Evolutionary conservation across 2,113 vertebrate species (phyloP), one percentile per base, ranked within the genome.

Genomic region (Eidolon helvum): DNA sequence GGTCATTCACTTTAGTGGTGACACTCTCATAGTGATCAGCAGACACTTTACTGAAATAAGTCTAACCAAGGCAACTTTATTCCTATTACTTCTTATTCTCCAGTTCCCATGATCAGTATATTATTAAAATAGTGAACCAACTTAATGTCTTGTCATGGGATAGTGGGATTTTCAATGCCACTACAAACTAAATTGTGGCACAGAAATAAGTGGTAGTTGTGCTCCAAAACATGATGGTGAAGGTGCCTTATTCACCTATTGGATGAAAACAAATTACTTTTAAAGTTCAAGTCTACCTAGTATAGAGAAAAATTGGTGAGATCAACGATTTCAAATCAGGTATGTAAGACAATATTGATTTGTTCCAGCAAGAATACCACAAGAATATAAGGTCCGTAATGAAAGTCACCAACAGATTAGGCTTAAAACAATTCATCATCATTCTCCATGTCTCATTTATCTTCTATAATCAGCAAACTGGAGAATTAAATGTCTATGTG

Each of bases 391-490:
- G 10, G 3, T 66, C 22, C 90, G 11, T 74, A 89, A n/a, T 82
- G 87, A 75, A 91, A 88, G 18, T 78, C 72, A 71, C 66, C 30
- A 65, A 15, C 40, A 75, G 3, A 72, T 91, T 91, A 66, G 53
- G 40, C 40, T 96, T 92, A 48, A 97, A 87, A 66, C 48, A 72
- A 89, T 78, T 24, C 57, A 78, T 87, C 85, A 90, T 72, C 33
- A 90, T 87, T 92, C 33, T 87, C 28, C 48, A 57, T 61, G 26
- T 87, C 38, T 84, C 72, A 87, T 89, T 86, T 66, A 91, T 66
- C 35, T 95, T 61, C 33, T 96, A 1, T 72, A 87, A 74, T 94
- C 83, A 92, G 48, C 14, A 88, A 88, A 63, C n/a, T 40, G 2
- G 26, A 93, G 28, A 90, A 82, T 75, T 85, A 95, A 93, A 77